Percentiles rank a stretch among this genome's conserved stretches.
phyloP scores from a whole-genome alignment of 1,140 invertebrate species.

The Epicauta chinensis region DNA sequence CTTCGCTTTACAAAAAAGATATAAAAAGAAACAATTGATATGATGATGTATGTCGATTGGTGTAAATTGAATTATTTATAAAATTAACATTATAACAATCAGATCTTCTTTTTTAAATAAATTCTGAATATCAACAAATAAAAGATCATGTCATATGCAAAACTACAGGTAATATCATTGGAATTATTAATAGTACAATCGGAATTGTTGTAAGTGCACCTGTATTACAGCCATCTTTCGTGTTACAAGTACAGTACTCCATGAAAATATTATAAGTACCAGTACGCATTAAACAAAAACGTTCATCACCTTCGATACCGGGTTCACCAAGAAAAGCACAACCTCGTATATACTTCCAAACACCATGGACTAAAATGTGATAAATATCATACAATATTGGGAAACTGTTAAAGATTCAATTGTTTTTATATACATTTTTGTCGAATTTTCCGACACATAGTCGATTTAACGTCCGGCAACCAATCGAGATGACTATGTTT shows the following conservation, averaged over 20 bases:
- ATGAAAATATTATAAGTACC: conserved; percentile 91
- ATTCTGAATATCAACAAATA: too few species aligned
- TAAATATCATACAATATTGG: too few species aligned
- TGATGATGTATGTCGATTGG: too few species aligned
- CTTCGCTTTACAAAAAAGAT: too few species aligned
- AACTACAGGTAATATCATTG: too few species aligned
- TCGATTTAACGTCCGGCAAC: conserved; percentile 62
- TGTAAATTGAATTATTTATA: too few species aligned
- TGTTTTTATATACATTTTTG: conserved; percentile 84
- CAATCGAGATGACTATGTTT: conserved; percentile 58
- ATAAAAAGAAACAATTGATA: too few species aligned
- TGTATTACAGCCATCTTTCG: conserved; percentile 84
- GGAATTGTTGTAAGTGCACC: conserved; percentile 37
- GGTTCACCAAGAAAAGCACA: conserved; percentile 88
- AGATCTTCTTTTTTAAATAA: too few species aligned
- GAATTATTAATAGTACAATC: conserved; percentile 1
- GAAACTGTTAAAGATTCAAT: too few species aligned
- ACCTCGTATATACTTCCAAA: conserved; percentile 84
- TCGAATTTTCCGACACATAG: conserved; percentile 88
- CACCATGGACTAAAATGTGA: conserved; percentile 77
- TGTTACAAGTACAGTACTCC: conserved; percentile 89
- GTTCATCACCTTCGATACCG: conserved; percentile 81
- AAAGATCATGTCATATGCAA: too few species aligned
- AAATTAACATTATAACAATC: too few species aligned
- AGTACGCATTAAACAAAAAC: conserved; percentile 84